These are phyloP conservation scores for Hylyphantes graminicola DNA, from an alignment of 1,140 invertebrate genomes.

Conservation along the genomic window DNA sequence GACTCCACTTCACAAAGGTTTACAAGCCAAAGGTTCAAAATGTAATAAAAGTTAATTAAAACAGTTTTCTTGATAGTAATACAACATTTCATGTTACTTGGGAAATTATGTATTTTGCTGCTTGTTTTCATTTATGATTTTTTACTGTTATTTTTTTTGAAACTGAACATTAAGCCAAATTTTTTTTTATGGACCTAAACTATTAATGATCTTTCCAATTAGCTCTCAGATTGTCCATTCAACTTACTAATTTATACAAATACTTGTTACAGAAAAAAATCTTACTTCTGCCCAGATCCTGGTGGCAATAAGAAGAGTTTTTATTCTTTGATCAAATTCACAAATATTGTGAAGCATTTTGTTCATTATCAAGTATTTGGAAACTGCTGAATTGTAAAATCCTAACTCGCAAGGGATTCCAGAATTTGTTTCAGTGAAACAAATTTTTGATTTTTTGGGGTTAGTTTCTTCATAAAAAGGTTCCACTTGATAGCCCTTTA, in stretches of 20 bases:
- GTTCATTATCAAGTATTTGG: background rate
- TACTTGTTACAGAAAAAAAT: background rate
- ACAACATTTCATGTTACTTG: no score
- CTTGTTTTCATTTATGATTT: no score
- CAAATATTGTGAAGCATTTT: background rate
- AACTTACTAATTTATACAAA: background rate
- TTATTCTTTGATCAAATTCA: background rate
- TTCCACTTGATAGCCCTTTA: background rate
- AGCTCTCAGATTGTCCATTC: background rate
- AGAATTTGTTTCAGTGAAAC: background rate
- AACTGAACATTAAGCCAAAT: no score
- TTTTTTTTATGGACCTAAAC: no score
- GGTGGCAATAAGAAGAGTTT: conserved; percentile 8
- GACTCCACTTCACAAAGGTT: no score
- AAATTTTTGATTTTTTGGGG: conserved; percentile 2
- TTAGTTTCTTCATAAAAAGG: conserved; percentile 4
- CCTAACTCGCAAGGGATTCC: conserved; percentile 16
- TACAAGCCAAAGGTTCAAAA: no score
- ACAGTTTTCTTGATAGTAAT: no score
- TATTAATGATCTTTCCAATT: background rate
- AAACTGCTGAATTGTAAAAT: background rate
- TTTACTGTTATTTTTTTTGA: no score
- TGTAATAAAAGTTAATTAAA: no score
- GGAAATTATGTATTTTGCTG: no score
- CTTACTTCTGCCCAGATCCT: conserved; percentile 24